phyloP scores from a whole-genome alignment of 2,888 invertebrate species.

The Periphyllus acericola region DNA sequence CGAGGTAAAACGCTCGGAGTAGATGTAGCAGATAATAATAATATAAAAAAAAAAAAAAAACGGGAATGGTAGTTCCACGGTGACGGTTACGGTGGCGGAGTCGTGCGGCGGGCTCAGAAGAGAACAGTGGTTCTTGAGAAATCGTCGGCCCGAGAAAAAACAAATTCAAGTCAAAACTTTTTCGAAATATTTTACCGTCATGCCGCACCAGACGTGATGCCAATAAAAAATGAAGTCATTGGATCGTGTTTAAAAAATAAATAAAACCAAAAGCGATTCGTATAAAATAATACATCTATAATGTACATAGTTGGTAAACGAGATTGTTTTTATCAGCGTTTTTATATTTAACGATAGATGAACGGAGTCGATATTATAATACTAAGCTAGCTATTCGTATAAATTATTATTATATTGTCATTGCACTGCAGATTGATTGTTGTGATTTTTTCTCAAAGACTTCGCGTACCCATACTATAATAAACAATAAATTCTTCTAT shows the following conservation, averaged over 20 bases:
- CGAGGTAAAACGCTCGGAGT: slow-evolving; percentile 2
- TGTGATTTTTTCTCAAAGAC: no score
- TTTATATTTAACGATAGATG: neutral
- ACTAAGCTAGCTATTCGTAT: no score
- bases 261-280: neutral
- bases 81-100: no score
- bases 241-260: neutral
- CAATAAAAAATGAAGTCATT: neutral
- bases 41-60: neutral
- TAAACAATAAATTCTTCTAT: no score
- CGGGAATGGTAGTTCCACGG: neutral
- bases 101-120: neutral
- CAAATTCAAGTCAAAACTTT: slow-evolving; percentile 6
- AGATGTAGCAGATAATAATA: slow-evolving; percentile 38
- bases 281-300: no score
- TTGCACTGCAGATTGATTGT: no score
- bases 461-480: no score
- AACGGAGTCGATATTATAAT: neutral
- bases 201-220: neutral
- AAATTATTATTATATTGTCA: no score
- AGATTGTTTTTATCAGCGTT: neutral
- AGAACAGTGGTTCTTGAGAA: slow-evolving; percentile 1
- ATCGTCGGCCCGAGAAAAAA: neutral
- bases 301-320: neutral
- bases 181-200: slow-evolving; percentile 23